Evolutionary conservation across 2,797 vertebrate species (phyloP), one percentile per base, ranked within the genome.

Genomic region (Anguilla pacifica): DNA sequence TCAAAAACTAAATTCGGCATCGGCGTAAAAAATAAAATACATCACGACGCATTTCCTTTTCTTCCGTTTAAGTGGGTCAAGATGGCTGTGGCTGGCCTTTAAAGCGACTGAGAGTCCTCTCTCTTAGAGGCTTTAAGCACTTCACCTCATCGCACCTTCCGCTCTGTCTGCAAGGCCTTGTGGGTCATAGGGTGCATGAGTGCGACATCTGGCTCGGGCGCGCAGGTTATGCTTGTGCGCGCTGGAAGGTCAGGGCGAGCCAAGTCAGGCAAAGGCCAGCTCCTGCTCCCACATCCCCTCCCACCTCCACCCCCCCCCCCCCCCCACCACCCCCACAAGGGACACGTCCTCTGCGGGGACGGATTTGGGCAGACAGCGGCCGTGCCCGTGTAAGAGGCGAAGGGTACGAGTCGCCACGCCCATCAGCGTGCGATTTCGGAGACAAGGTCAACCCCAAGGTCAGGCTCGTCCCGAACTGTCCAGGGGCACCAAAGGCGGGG

Each of bases 301-400:
- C 90, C 90, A 87, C 86, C 91, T 86, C 55, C 2, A 35, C 1
- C 51, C 67, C 61, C 25, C n/a, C 88, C 88, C 86, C 25, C 74
- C 64, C 74, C 83, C 85, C 59, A 72, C 57, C 61, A 39, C 86
- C 64, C 79, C 85, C 53, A 83, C 91, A 11, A n/a, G 17, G 10
- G 28, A 6, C 15, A 25, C 0, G 17, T 55, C 53, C 13, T 51
- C 46, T 3, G 10, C 31, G 7, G 0, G 51, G 51, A 28, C 25
- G 10, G n/a, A 59, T 91, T 90, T 94, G 94, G 95, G 93, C 95
- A 96, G 96, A 96, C 94, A 93, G 91, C 89, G 86, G 87, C 94
- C 93, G 91, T 43, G 91, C 92, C 93, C 95, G 96, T 95, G 96
- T 96, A 93, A 91, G 91, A 95, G 95, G 96, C 95, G 94, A 96